Evolutionary conservation across 2,888 invertebrate genomes (phyloP), one percentile per base, ranked within the genome.

Genomic region (Pediacus dermestoides): DNA sequence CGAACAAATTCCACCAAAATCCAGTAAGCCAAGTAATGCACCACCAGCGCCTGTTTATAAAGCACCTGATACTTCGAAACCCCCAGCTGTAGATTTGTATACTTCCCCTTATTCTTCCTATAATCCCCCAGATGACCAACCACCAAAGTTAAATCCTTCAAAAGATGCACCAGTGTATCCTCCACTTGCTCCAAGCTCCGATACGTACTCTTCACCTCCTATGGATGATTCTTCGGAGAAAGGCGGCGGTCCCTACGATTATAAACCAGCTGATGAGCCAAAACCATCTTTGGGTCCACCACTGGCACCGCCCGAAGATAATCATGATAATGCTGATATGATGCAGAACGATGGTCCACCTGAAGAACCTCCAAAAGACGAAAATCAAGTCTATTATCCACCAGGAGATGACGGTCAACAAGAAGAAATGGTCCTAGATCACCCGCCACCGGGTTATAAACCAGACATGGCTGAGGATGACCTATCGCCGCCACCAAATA

Each of bases 401-500:
- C 47, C 48, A 10, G 31, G 31, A 10, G 30, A 42, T 16, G 31
- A 43, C 25, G 25, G 31, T 18, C 25, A 30, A 10, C 39, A 48
- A 11, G 42, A 44, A 10, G 49, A 49, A 34, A 35, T 39, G 2
- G 46, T 49, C 31, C 28, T 52, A 14, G 48, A 54, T 34, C 47
- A 52, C 37, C 51, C 52, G 9, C 50, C 55, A n/a, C 42, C 44
- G 22, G 57, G 53, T 11, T 48, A 50, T 31, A 50, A 15, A 7
- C 47, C 38, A 16, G 49, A 48, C 38, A 53, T 52, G 50, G 52
- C 36, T 65, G 70, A 54, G 67, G 71, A 42, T 63, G 66, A 52
- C 53, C 51, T 48, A 66, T 69, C 34, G 67, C 74, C 63, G 67
- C 74, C 63, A 64, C 74, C 75, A 11, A 48, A 63, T 9, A 53